Base-by-base conservation (phyloP, 1,140 invertebrate species). In the Eumaeus atala region DNA sequence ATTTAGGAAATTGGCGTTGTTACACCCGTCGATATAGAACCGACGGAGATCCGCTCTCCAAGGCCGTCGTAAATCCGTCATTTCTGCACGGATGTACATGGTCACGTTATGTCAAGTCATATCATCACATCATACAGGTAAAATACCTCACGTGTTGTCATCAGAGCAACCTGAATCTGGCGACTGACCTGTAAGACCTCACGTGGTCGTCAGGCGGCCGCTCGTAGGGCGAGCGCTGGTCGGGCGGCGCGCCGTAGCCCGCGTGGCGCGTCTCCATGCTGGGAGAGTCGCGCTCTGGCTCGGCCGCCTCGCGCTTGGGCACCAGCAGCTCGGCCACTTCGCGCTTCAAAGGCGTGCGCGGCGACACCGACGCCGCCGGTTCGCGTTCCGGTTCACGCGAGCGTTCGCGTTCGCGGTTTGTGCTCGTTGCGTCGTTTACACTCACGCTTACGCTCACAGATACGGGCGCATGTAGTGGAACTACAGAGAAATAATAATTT, bases 201-300 rank as follows among this genome's bases (percentile, higher is more conserved):
- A 90, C 84, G 67, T 90, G 89, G 75, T 90, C 89, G 51, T 91
- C 90, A 35, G 89, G 89, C 66, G 91, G 90, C 2, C 90, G 88
- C 47, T 93, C 91, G 76, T 93, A 92, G 1, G 91, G 90, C 9
- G 91, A 92, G 7, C 92, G 85, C 62, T 92, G 92, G 34, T 90
- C 84, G 21, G 86, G 84, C 59, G 89, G 89, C 76, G 89, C 84
- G 67, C 80, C 87, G 78, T 90, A 90, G 64, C 82, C 87, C 62
- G 68, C 89, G 69, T 88, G 81, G 74, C 88, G 88, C 54, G 92
- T 89, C 70, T 94, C 93, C 91, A 93, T 92, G 65, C 90, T 92
- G 12, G 92, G 93, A 8, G 93, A 94, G 78, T 94, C 93, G 34
- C 92, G 92, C 58, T 92, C 90, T 60, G 92, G 75, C 56, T 92